Conservation (phyloP, 2,113 vertebrate genomes). For the Bubalus kerabau region DNA sequence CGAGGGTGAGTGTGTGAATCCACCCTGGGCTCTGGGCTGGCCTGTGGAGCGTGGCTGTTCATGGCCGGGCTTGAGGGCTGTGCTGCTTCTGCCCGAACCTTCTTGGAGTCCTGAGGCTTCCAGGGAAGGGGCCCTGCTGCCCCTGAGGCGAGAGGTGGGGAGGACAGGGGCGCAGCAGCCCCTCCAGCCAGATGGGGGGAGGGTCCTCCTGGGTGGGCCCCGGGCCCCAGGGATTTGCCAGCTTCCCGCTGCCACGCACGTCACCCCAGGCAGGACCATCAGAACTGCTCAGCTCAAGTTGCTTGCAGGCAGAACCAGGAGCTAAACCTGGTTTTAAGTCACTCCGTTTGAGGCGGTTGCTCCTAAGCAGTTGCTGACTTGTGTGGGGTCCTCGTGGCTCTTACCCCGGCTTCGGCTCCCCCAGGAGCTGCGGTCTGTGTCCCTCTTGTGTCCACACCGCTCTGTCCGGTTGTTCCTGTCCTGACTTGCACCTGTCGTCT, state of each 20-base stretch:
- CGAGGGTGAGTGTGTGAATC: too few species aligned
- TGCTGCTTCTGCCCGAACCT: accelerated
- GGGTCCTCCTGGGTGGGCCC: accelerated
- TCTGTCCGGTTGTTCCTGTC: neutral
- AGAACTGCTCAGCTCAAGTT: neutral
- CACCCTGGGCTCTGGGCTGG: neutral
- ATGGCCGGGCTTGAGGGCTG: neutral
- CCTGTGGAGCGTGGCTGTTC: neutral
- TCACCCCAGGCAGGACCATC: neutral
- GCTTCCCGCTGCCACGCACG: neutral
- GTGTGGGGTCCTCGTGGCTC: neutral
- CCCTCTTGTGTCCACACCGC: neutral
- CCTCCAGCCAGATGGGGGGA: accelerated
- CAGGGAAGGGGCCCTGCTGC: accelerated
- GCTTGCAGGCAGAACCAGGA: neutral
- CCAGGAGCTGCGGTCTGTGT: neutral
- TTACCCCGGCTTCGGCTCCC: accelerated
- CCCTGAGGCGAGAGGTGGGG: neutral
- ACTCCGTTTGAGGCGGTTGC: accelerated
- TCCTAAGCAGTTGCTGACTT: accelerated
- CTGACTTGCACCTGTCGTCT: neutral
- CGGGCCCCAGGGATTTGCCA: accelerated
- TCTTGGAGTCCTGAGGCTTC: neutral
- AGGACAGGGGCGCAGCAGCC: too few species aligned
- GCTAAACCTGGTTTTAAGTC: accelerated